Percentiles rank a stretch among this genome's conserved stretches.
Conservation (phyloP, 92 coral and sea anemone species). For the Desmophyllum pertusum region DNA sequence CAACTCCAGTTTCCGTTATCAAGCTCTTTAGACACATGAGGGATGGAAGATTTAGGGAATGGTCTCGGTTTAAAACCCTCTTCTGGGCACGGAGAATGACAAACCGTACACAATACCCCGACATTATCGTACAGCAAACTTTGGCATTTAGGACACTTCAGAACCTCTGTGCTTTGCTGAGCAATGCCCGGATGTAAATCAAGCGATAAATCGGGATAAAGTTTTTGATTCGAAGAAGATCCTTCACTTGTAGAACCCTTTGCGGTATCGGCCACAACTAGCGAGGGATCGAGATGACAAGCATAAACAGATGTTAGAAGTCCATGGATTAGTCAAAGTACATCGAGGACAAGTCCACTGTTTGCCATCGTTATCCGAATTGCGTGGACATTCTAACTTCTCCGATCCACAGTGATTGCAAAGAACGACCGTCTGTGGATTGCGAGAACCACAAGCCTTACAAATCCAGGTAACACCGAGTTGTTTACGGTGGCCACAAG, state of each 20-base stretch:
- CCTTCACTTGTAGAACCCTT: slow-evolving; percentile 10
- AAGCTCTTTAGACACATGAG: slow-evolving; percentile 59
- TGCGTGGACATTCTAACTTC: slow-evolving; percentile 13
- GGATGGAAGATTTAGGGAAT: slow-evolving; percentile 92
- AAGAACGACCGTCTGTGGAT: slow-evolving; percentile 45
- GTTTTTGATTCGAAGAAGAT: slow-evolving; percentile 24
- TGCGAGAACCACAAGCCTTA: slow-evolving; percentile 66
- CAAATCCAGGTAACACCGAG: slow-evolving; percentile 67
- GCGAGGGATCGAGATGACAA: slow-evolving; percentile 56
- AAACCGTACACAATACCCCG: slow-evolving; percentile 75
- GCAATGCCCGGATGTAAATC: slow-evolving; percentile 70
- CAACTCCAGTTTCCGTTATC: slow-evolving; percentile 77
- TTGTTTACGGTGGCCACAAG: slow-evolving; percentile 52
- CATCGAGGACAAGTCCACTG: slow-evolving; percentile 86
- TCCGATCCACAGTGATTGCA: slow-evolving; percentile 83
- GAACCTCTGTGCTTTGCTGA: slow-evolving; percentile 73
- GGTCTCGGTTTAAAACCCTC: slow-evolving; percentile 97
- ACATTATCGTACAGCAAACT: slow-evolving; percentile 86
- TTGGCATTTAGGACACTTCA: slow-evolving; percentile 92
- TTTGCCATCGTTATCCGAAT: background rate
- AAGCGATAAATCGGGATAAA: slow-evolving; percentile 64
- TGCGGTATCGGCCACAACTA: slow-evolving; percentile 21
- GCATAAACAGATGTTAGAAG: slow-evolving; percentile 57
- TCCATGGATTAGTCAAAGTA: slow-evolving; percentile 65
- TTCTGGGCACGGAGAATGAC: slow-evolving; percentile 80